Conservation (phyloP, 1,140 invertebrate species). For the Adoxophyes honmai region DNA sequence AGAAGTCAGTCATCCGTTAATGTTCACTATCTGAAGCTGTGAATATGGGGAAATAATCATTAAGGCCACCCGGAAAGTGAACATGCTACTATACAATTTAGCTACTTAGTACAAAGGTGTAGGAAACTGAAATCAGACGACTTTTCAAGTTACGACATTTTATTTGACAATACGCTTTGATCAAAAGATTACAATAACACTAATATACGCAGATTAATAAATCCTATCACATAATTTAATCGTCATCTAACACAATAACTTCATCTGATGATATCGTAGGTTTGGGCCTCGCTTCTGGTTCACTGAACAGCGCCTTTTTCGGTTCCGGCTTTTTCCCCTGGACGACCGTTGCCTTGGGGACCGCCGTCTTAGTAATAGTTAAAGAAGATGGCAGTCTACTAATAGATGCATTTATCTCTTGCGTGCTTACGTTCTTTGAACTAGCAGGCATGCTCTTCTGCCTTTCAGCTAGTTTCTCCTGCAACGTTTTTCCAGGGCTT, state of each 20-base stretch:
- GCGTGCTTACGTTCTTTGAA: conserved; percentile 7
- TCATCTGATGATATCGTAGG: conserved; percentile 57
- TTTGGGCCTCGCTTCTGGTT: conserved; percentile 45
- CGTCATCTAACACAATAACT: conserved; percentile 72
- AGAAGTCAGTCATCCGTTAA: no score
- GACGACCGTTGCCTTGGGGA: conserved; percentile 30
- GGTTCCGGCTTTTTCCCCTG: conserved; percentile 48
- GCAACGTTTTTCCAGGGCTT: conserved; percentile 79
- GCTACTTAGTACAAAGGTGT: no score
- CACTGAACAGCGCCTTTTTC: conserved; percentile 55
- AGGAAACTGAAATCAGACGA: no score
- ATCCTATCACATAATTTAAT: conserved; percentile 33
- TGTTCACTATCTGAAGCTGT: no score
- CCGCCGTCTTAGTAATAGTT: conserved; percentile 65
- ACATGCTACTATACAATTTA: no score
- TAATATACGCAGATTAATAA: not conserved
- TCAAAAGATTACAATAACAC: no score
- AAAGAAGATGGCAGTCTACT: conserved; percentile 68
- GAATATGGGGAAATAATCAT: no score
- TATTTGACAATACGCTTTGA: no score
- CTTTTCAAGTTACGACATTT: no score
- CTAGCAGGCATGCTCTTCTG: conserved; percentile 71
- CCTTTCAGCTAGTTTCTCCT: conserved; percentile 80
- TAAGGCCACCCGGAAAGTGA: no score
- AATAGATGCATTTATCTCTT: conserved; percentile 61